These are phyloP conservation scores for Notolepis coatsorum DNA, from an alignment of 2,797 vertebrate species.

Conservation along the genomic window DNA sequence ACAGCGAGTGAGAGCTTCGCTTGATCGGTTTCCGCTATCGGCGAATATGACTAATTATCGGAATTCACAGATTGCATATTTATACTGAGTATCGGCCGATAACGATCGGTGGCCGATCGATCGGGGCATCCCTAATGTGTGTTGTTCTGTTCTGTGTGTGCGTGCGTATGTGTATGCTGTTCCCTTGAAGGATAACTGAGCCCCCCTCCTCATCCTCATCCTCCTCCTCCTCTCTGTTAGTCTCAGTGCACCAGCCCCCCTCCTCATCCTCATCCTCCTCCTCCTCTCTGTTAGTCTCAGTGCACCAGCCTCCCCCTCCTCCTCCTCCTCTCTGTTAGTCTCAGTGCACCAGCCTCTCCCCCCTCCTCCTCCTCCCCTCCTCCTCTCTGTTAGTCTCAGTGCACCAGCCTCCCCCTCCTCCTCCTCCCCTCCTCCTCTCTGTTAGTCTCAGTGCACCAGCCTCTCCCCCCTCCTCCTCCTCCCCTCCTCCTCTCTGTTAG, in stretches of 20 bases:
- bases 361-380: too few species aligned
- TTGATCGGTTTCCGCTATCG: too few species aligned
- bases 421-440: too few species aligned
- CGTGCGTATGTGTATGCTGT: conserved; percentile 10
- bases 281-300: conserved; percentile 32
- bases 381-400: conserved; percentile 31
- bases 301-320: neutral
- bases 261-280: too few species aligned
- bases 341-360: neutral
- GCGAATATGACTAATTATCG: too few species aligned
- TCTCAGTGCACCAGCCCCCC: neutral
- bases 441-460: conserved; percentile 17
- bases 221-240: conserved; percentile 37
- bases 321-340: conserved; percentile 37
- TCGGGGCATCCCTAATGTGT: too few species aligned
- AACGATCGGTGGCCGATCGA: too few species aligned
- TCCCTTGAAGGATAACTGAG: conserved; percentile 44
- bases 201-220: conserved; percentile 7
- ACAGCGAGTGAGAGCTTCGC: too few species aligned
- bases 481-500: conserved; percentile 22
- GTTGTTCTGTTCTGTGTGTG: neutral
- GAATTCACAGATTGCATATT: too few species aligned
- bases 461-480: neutral
- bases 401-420: neutral
- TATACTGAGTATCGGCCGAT: too few species aligned